phyloP scores from a whole-genome alignment of 2,888 invertebrate species.

The Octonoba sinensis region DNA sequence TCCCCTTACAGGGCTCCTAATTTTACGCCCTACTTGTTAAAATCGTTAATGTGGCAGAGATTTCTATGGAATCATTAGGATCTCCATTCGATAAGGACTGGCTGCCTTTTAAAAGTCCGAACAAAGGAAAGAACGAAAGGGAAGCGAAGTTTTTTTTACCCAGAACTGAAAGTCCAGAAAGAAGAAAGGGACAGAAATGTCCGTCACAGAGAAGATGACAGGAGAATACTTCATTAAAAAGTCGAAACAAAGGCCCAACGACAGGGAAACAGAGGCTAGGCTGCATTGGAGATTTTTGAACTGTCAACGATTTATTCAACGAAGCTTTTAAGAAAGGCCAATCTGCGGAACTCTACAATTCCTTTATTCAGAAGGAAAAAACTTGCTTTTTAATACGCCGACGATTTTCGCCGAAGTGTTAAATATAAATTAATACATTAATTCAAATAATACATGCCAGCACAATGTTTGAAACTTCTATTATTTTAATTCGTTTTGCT shows the following conservation, averaged over 20 bases:
- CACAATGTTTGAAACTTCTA: too few relatives aligned
- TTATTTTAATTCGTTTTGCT: too few relatives aligned
- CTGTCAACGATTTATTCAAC: too few relatives aligned
- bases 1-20: slow-evolving; percentile 26
- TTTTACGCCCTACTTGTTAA: slow-evolving; percentile 62
- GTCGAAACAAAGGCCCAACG: slow-evolving; percentile 26
- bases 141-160: slow-evolving; percentile 1
- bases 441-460: too few relatives aligned
- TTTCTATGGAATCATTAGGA: slow-evolving; percentile 59
- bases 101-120: neutral
- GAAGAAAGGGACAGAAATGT: slow-evolving; percentile 6
- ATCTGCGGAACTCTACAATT: too few relatives aligned
- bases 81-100: neutral
- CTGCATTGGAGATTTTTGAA: too few relatives aligned
- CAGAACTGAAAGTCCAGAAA: slow-evolving; percentile 10
- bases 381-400: too few relatives aligned
- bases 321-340: too few relatives aligned
- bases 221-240: slow-evolving; percentile 48
- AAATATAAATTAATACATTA: too few relatives aligned
- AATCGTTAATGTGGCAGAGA: slow-evolving; percentile 58
- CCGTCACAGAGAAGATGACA: slow-evolving; percentile 26
- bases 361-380: too few relatives aligned
- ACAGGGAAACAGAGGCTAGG: slow-evolving; percentile 9
- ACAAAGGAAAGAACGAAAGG: slow-evolving; percentile 10
- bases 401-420: too few relatives aligned